Percentiles rank a stretch among this genome's conserved stretches.
These are phyloP conservation scores for Axis porcinus DNA, from an alignment of 2,113 vertebrate species.

Conservation along the genomic window DNA sequence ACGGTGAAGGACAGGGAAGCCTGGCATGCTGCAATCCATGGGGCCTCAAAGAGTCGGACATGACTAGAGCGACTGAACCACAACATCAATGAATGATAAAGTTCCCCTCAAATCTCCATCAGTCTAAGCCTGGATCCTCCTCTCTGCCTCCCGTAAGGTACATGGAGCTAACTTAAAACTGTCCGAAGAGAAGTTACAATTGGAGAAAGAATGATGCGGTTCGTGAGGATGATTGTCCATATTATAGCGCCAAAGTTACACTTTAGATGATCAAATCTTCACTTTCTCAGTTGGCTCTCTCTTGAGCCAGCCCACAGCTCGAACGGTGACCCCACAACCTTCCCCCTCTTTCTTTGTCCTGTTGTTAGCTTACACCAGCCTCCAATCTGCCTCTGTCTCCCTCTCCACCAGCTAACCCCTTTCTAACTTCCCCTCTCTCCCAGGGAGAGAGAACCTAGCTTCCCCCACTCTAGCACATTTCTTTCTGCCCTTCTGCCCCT, in stretches of 20 bases:
- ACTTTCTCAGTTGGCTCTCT: not conserved
- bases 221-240: not conserved
- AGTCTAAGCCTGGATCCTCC: not conserved
- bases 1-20: not conserved
- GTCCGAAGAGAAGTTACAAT: not conserved
- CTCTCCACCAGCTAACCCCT: not conserved
- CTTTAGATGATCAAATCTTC: not conserved
- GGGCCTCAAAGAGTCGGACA: accelerated
- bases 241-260: not conserved
- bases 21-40: accelerated
- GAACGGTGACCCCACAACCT: not conserved
- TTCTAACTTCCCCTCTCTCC: not conserved
- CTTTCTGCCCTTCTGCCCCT: not conserved
- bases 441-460: not conserved
- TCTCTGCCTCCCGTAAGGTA: not conserved
- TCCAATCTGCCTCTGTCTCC: not conserved
- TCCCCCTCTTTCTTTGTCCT: not conserved
- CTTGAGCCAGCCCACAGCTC: not conserved
- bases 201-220: accelerated
- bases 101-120: not conserved
- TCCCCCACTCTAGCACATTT: not conserved
- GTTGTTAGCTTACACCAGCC: not conserved
- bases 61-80: accelerated
- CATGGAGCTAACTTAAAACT: not conserved
- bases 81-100: not conserved